A percentile compares a stretch with the other conserved stretches of the same genome.
phyloP scores from a whole-genome alignment of 2,113 vertebrate genomes.

The Sander vitreus region DNA sequence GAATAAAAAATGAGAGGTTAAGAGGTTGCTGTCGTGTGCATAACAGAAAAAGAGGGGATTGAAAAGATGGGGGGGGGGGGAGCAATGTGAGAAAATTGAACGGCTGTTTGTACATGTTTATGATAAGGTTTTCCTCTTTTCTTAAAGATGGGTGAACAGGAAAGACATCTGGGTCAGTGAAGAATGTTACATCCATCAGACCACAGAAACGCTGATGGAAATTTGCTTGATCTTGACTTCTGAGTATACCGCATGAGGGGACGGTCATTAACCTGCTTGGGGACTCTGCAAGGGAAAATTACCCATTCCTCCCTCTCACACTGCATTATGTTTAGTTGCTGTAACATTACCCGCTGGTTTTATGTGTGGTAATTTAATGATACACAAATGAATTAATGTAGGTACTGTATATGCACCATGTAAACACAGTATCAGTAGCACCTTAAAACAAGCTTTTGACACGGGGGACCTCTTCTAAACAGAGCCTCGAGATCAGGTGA shows the following conservation, averaged over 20 bases:
- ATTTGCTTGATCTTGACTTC: not conserved
- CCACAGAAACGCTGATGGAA: not conserved
- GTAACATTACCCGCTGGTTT: not conserved
- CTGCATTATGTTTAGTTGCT: not conserved
- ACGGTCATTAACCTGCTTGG: too few relatives aligned
- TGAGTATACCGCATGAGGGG: too few relatives aligned
- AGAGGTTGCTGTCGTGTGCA: conserved; percentile 18
- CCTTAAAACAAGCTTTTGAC: not conserved
- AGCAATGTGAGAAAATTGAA: conserved; percentile 14
- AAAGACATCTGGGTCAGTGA: not conserved
- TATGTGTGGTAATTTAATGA: not conserved
- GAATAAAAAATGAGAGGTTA: conserved; percentile 3
- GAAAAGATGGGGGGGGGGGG: not conserved
- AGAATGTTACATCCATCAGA: not conserved
- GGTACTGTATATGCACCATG: not conserved
- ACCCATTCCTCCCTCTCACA: not conserved
- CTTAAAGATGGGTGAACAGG: not conserved
- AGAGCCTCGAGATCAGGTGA: not conserved
- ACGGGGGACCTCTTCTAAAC: not conserved
- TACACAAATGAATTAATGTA: not conserved
- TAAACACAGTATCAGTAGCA: not conserved
- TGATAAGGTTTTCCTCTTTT: conserved; percentile 8
- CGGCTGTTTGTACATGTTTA: not conserved
- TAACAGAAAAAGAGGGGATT: conserved; percentile 30
- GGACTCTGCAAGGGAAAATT: too few relatives aligned